These are phyloP conservation scores for Mugil cephalus DNA, from an alignment of 2,113 vertebrate species.

Conservation along the genomic window DNA sequence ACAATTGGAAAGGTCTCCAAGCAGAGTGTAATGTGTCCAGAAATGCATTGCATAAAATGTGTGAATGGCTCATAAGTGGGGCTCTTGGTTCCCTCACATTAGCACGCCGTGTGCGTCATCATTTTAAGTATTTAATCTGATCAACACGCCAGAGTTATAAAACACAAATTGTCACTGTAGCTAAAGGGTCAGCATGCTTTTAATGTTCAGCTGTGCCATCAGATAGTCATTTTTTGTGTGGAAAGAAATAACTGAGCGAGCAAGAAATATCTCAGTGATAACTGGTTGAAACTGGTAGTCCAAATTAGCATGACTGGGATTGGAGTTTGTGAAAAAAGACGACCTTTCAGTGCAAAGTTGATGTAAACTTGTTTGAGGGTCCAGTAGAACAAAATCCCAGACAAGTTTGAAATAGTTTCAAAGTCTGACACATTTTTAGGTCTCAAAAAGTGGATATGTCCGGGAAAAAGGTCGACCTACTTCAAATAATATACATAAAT, in stretches of 20 bases:
- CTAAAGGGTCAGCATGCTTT: slow-evolving; percentile 16
- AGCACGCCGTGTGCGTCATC: slow-evolving; percentile 30
- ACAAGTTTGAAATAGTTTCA: no score
- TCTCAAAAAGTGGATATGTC: no score
- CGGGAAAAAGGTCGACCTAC: no score
- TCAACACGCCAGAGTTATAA: slow-evolving; percentile 26
- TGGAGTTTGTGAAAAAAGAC: no score
- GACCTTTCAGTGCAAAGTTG: no score
- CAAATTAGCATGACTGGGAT: no score
- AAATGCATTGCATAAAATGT: slow-evolving; percentile 18
- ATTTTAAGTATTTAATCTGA: slow-evolving; percentile 53
- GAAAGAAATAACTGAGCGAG: neutral
- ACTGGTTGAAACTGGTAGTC: no score
- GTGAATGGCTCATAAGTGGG: slow-evolving; percentile 36
- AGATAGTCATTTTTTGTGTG: neutral
- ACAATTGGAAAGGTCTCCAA: slow-evolving; percentile 12
- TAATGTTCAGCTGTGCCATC: neutral
- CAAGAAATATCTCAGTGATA: neutral
- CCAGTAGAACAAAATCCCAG: no score
- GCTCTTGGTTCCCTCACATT: slow-evolving; percentile 29
- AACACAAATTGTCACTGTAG: slow-evolving; percentile 20
- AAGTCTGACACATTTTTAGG: no score
- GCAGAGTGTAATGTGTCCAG: slow-evolving; percentile 6
- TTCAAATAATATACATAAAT: no score
- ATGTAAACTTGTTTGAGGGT: no score